Conservation (phyloP, 2,888 invertebrate genomes). For the Chaitophorus viminalis region DNA sequence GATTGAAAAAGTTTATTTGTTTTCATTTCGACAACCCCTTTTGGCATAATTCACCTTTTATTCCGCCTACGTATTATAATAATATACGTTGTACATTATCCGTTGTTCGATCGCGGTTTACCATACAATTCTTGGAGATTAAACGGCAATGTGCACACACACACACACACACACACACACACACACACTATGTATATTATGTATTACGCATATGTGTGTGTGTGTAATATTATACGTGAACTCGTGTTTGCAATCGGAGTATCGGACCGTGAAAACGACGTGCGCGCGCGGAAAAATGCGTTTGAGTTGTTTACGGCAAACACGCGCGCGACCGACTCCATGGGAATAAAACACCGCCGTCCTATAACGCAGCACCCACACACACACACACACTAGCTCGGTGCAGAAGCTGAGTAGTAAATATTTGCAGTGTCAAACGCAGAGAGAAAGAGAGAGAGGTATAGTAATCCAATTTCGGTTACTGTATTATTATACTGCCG, state of each 20-base stretch:
- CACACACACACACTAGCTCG: not conserved
- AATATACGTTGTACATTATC: not conserved
- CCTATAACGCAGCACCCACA: not conserved
- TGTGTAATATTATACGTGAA: not conserved
- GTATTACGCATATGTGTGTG: not conserved
- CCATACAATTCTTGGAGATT: not conserved
- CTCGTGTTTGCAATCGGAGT: constrained; percentile 9
- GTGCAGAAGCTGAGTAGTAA: constrained; percentile 17
- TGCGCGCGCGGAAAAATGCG: constrained; percentile 22
- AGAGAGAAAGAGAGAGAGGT: too few species aligned
- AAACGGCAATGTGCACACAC: not conserved
- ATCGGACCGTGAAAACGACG: constrained; percentile 40
- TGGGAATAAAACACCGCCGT: not conserved
- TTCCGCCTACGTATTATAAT: too few species aligned
- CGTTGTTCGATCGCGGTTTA: not conserved
- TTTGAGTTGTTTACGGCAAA: constrained; percentile 58
- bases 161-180: too few species aligned
- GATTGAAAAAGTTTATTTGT: too few species aligned
- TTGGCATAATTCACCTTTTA: too few species aligned
- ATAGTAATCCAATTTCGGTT: constrained; percentile 52
- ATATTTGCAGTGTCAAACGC: constrained; percentile 58
- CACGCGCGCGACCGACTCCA: not conserved
- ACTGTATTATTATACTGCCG: too few species aligned
- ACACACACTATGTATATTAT: not conserved
- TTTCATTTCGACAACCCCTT: too few species aligned